Evolutionary conservation across 2,113 vertebrate genomes (phyloP), one percentile per base, ranked within the genome.

Genomic region (Dicerorhinus sumatrensis): DNA sequence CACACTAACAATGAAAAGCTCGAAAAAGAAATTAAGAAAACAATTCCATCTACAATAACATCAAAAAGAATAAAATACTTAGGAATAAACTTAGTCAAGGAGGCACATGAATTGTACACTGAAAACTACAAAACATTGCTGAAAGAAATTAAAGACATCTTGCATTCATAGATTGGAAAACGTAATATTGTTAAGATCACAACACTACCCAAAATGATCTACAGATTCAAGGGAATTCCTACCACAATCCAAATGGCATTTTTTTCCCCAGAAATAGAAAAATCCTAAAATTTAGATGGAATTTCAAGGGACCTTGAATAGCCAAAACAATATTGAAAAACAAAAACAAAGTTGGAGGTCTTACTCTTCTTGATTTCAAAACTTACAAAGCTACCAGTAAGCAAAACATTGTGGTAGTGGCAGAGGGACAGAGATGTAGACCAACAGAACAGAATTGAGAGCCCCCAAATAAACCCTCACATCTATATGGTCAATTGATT

Each of bases 301-400:
- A 67, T 62, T 82, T 95, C 39, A 90, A 83, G 21, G 18, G 62
- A 86, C 42, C 29, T n/a, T 36, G 27, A 89, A 72, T n/a, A 92
- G 10, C n/a, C 60, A 94, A 65, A 89, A 87, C 10, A 76, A 94
- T 48, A 29, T 39, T 73, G 42, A 39, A 69, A 92, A 92, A 85
- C 33, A 88, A 48, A 79, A 65, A 75, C 51, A 95, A 87, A 92
- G n/a, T 42, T 70, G 42, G 51, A 89, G 27, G 81, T 73, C 23
- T 46, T 36, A 75, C 18, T 82, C n/a, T 75, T 60, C 7, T 56
- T 75, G n/a, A 95, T 84, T 88, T 91, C 65, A 93, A 91, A 91
- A 84, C 58, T 77, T 88, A 46, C 1, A 63, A 69, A 76, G 21
- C 29, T 42, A 25, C 1, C 70, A 65, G 33, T 63, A 69, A 88